Conservation (phyloP, 1,140 invertebrate genomes). For the Hirudo medicinalis region DNA sequence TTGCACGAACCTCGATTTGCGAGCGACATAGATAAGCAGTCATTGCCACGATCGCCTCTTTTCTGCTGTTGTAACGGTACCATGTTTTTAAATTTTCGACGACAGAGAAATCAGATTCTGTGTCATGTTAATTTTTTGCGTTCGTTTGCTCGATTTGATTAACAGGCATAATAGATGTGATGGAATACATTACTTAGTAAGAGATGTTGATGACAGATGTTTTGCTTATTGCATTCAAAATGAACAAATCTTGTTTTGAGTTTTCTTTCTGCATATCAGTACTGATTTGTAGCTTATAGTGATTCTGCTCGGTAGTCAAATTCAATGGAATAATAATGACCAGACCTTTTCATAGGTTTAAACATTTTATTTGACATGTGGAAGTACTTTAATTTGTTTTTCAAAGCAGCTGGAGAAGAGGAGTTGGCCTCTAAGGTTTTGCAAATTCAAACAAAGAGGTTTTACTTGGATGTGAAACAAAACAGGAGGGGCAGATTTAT, state of each 20-base stretch:
- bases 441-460: conserved; percentile 94
- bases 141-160: neutral
- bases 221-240: too few relatives aligned
- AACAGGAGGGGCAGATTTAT: conserved; percentile 92
- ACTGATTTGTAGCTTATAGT: neutral
- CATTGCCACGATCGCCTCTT: neutral
- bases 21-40: neutral
- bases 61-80: too few relatives aligned
- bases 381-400: neutral
- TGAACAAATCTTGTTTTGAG: too few relatives aligned
- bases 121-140: neutral
- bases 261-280: too few relatives aligned
- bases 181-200: too few relatives aligned
- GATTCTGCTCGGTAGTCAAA: neutral
- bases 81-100: neutral
- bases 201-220: too few relatives aligned
- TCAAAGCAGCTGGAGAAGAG: conserved; percentile 51
- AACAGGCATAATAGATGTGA: too few relatives aligned
- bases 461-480: conserved; percentile 97
- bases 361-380: conserved; percentile 15
- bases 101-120: neutral
- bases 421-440: conserved; percentile 94
- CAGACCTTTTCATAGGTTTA: neutral
- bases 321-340: neutral
- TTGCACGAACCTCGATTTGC: neutral